These are phyloP conservation scores for Cremastinae sp. DNA, from an alignment of 2,888 invertebrate genomes.

Conservation along the genomic window DNA sequence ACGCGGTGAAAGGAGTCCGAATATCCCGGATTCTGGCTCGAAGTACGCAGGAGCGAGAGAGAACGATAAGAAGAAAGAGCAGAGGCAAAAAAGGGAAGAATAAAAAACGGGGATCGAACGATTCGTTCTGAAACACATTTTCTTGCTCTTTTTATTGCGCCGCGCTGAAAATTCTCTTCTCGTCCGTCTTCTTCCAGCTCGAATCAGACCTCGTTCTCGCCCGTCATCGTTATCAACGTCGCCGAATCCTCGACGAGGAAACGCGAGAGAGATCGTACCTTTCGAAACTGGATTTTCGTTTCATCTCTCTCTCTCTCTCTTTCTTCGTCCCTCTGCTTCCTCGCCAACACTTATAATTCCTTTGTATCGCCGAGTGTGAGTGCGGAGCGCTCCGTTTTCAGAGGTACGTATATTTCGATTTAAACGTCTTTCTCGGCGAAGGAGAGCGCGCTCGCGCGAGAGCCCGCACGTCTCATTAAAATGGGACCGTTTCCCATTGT, in stretches of 20 bases:
- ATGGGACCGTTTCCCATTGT: slow-evolving; percentile 72
- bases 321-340: not conserved
- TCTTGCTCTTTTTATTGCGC: slow-evolving; percentile 23
- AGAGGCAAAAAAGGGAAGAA: slow-evolving; percentile 19
- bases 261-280: slow-evolving; percentile 11
- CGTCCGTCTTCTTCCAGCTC: slow-evolving; percentile 9
- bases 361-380: not conserved
- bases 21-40: slow-evolving; percentile 39
- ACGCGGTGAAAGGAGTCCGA: slow-evolving; percentile 63
- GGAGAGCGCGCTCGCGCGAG: slow-evolving; percentile 66
- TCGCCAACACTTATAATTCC: not conserved
- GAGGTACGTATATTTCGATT: slow-evolving; percentile 10
- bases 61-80: not conserved
- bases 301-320: not conserved
- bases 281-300: not conserved
- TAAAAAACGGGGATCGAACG: not conserved
- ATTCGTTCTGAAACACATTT: slow-evolving; percentile 44
- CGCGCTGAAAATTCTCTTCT: not conserved
- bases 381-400: not conserved
- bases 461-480: slow-evolving; percentile 73
- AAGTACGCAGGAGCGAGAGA: slow-evolving; percentile 4
- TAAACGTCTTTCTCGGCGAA: slow-evolving; percentile 44
- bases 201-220: slow-evolving; percentile 32
- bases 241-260: slow-evolving; percentile 35
- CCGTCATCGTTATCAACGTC: slow-evolving; percentile 37